Evolutionary conservation across 64 coral and sea anemone genomes (phyloP).

Genomic region (Trachythela sp.): DNA sequence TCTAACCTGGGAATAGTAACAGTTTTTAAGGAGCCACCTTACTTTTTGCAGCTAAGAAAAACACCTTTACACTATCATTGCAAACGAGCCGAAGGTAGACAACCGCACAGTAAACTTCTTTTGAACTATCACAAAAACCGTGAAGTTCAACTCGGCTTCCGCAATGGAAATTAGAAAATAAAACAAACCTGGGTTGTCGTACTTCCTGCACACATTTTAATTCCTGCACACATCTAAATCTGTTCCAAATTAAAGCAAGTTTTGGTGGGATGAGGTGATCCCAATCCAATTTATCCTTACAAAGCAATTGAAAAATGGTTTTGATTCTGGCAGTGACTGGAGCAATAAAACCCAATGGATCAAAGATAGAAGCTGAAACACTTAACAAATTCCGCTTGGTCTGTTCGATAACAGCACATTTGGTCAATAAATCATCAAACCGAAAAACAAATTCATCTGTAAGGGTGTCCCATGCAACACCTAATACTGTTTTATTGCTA

Average conservation of each 20-base stretch:
- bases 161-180: not conserved
- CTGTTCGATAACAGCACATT: not conserved
- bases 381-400: not conserved
- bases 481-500: not conserved
- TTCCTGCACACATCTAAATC: not conserved
- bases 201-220: too few species aligned
- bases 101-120: not conserved
- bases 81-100: not conserved
- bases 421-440: not conserved
- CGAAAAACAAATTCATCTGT: not conserved
- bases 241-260: not conserved
- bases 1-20: not conserved
- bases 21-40: not conserved
- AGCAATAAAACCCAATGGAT: not conserved
- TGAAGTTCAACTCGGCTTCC: not conserved
- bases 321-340: not conserved
- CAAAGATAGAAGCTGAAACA: not conserved
- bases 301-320: not conserved
- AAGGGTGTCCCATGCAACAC: not conserved
- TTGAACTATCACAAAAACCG: not conserved
- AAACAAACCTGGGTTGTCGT: not conserved
- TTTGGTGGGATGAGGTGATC: not conserved
- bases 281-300: not conserved
- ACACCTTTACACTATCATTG: not conserved
- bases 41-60: not conserved